These are phyloP conservation scores for Eulemur macaco DNA, from an alignment of 2,113 vertebrate genomes.

Conservation along the genomic window DNA sequence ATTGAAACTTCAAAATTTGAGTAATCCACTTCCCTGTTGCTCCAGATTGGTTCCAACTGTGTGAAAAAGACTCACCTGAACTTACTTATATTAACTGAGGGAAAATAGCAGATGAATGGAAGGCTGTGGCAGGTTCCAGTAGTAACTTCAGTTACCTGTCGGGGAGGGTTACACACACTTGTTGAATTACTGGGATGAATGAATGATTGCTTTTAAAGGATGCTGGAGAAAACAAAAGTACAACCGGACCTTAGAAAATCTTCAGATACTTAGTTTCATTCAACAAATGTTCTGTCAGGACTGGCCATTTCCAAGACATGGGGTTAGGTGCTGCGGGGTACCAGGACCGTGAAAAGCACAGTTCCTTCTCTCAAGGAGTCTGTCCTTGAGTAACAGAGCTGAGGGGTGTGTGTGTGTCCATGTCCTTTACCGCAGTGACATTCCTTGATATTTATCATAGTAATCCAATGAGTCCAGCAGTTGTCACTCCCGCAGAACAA, in stretches of 20 bases:
- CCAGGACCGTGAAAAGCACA: neutral
- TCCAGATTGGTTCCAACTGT: neutral
- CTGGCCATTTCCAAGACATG: neutral
- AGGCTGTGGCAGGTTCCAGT: fast-evolving
- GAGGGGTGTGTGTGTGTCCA: no score
- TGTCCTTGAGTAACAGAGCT: neutral
- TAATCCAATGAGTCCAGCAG: neutral
- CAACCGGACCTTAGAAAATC: neutral
- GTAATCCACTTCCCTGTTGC: neutral
- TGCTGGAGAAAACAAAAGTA: neutral
- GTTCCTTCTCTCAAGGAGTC: no score
- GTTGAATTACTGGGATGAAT: neutral
- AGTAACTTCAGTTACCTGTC: fast-evolving
- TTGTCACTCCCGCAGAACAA: neutral
- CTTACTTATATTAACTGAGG: neutral
- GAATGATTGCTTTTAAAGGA: neutral
- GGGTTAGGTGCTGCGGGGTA: neutral
- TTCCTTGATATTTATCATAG: neutral
- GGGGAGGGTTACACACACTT: neutral
- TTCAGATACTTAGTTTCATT: neutral
- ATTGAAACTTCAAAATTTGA: constrained; percentile 29
- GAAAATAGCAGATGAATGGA: fast-evolving
- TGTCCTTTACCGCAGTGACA: fast-evolving
- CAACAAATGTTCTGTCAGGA: neutral
- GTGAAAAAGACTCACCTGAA: neutral